Evolutionary conservation across 2,797 vertebrate genomes (phyloP).

Genomic region (Vespertilio murinus): DNA sequence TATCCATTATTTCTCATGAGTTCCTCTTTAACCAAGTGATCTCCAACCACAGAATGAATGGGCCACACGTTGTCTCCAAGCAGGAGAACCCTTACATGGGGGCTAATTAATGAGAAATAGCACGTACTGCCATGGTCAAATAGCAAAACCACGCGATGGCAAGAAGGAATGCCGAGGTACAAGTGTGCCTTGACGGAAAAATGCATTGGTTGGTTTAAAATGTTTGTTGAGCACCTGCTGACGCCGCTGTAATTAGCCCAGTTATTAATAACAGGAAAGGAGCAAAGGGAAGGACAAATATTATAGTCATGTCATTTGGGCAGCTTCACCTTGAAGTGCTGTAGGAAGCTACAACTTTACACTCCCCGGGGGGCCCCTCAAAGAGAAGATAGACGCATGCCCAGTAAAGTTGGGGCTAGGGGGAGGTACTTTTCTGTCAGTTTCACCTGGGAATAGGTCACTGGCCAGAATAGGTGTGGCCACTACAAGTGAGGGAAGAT

Average conservation of each 20-base stretch:
- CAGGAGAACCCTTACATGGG: not conserved
- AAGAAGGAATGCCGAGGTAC: not conserved
- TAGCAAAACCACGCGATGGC: not conserved
- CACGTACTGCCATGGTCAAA: not conserved
- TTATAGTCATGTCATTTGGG: not conserved
- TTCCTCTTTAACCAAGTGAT: conserved; percentile 17
- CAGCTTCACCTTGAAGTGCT: not conserved
- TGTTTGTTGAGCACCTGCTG: not conserved
- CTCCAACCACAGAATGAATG: not conserved
- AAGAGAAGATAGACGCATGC: not conserved
- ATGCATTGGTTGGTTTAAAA: not conserved
- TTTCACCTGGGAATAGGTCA: not conserved
- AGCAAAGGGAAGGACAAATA: not conserved
- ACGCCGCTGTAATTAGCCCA: not conserved
- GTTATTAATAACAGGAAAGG: not conserved
- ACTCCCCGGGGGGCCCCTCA: not conserved
- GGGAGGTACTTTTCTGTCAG: not conserved
- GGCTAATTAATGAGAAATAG: not conserved
- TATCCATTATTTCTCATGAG: conserved; percentile 65
- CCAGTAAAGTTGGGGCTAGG: not conserved
- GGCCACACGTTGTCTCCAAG: not conserved
- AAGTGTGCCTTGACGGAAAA: conserved; percentile 1
- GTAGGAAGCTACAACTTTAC: not conserved
- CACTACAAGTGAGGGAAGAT: not conserved
- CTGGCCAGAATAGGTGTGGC: not conserved